Base-by-base conservation (phyloP, 92 coral and sea anemone genomes). In the Porites cylindrica region DNA sequence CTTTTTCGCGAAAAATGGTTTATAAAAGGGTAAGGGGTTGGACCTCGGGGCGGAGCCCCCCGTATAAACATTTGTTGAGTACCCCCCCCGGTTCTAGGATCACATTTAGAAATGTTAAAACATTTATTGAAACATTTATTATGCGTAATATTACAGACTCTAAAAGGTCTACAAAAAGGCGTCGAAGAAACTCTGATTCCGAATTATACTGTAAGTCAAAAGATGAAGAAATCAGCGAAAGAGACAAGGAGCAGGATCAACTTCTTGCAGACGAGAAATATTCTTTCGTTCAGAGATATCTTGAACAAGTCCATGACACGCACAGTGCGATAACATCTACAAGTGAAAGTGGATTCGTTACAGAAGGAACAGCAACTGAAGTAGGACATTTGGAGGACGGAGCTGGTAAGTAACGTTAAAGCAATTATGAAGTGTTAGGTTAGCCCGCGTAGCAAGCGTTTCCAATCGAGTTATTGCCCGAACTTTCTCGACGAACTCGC, bases 341-440 rank as follows among this genome's bases (percentile, higher is more conserved):
- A 32, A 18, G 54, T 47, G 76, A 47, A 0, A 71, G 76, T 0
- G 24, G 76, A 18, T 10, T 32, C 43, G 43, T 11, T 1, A 71
- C 76, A 47, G 21, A 47, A 4, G 76, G 76, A 38, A 54, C 76
- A 47, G 53, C 76, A 71, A 16, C 76, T 1, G 76, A 71, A 43
- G 21, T 14, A 1, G 53, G 54, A 14, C 47, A 38, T 38, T 5
- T 7, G 23, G 54, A 43, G 47, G 76, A 71, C 56, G 8, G 4
- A 6, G 4, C 76, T 13, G 76, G 76, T 71, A 71, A 70, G 6
- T 38, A 8, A 32, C 26, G 38, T 54, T 32, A 32, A 32, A 32
- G 4, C 13, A 18, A 17, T n/a, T 32, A 32, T 32, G 38, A 29
- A 1, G 38, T 29, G 1, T 29, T n/a, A n/a, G n/a, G n/a, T n/a